Percentiles rank a stretch among this genome's conserved stretches.
Evolutionary conservation across 2,888 invertebrate genomes (phyloP).

Genomic region (Cheilosia vulpina): DNA sequence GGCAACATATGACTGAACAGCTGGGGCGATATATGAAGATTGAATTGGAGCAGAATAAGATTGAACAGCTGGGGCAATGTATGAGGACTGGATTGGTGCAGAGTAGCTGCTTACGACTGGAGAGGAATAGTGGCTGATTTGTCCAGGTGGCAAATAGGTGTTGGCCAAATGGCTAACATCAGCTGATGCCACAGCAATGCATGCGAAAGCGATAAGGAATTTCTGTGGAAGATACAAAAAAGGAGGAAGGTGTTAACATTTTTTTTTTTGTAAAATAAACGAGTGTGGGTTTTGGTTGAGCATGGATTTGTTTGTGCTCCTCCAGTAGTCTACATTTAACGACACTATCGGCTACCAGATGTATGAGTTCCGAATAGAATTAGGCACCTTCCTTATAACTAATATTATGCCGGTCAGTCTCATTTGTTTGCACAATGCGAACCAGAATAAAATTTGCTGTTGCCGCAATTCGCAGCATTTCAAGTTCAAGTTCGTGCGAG

Average conservation of each 20-base stretch:
- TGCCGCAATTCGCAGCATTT: too few species aligned
- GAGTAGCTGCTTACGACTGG: conserved; percentile 61
- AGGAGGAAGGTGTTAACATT: conserved; percentile 23
- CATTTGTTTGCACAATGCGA: too few species aligned
- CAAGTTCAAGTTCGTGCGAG: too few species aligned
- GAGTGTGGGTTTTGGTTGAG: too few species aligned
- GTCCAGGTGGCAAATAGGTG: conserved; percentile 79
- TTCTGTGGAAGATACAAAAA: conserved; percentile 77
- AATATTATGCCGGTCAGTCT: too few species aligned
- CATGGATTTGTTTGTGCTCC: too few species aligned
- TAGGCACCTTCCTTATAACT: too few species aligned
- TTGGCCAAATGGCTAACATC: conserved; percentile 81
- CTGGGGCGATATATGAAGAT: neutral
- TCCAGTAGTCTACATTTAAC: too few species aligned
- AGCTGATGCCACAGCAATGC: conserved; percentile 80
- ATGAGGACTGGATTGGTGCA: conserved; percentile 57
- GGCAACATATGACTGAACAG: neutral
- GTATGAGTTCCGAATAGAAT: too few species aligned
- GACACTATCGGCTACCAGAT: too few species aligned
- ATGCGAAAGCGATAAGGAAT: conserved; percentile 80
- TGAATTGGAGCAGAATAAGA: conserved; percentile 49
- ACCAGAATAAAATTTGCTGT: too few species aligned
- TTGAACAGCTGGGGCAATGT: neutral
- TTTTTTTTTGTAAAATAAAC: neutral
- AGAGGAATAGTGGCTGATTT: conserved; percentile 41